Percentiles rank a stretch among this genome's conserved stretches.
These are phyloP conservation scores for Escarpia spicata DNA, from an alignment of 2,888 invertebrate genomes.

Conservation along the genomic window DNA sequence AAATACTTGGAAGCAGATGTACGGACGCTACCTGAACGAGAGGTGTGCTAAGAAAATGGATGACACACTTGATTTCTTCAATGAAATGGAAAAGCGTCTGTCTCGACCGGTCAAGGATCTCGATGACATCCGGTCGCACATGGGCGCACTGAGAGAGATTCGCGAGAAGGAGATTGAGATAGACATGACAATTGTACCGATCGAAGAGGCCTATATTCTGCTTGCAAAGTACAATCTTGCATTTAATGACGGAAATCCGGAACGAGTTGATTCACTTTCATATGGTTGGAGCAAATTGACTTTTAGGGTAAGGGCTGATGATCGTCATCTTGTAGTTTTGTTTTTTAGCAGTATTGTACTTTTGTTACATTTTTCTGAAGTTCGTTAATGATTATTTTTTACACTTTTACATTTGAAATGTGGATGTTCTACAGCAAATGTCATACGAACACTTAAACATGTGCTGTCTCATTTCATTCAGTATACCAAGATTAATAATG, in stretches of 20 bases:
- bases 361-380: not conserved
- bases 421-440: not conserved
- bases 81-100: conserved; percentile 88
- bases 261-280: conserved; percentile 89
- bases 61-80: conserved; percentile 82
- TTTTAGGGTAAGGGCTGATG: not conserved
- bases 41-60: conserved; percentile 66
- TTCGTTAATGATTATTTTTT: not conserved
- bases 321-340: not conserved
- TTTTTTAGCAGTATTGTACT: not conserved
- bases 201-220: conserved; percentile 94
- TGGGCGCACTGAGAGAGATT: conserved; percentile 83
- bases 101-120: conserved; percentile 87
- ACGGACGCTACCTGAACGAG: conserved; percentile 64
- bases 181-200: conserved; percentile 92
- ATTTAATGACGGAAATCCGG: conserved; percentile 88
- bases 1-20: conserved; percentile 62
- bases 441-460: not conserved
- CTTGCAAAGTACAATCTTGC: conserved; percentile 87
- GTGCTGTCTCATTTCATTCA: not conserved
- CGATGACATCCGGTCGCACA: conserved; percentile 91
- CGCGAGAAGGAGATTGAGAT: conserved; percentile 94
- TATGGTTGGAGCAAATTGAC: conserved; percentile 79
- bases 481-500: not conserved
- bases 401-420: not conserved